Evolutionary conservation across 2,888 invertebrate species (phyloP).

Genomic region (Arge pagana): DNA sequence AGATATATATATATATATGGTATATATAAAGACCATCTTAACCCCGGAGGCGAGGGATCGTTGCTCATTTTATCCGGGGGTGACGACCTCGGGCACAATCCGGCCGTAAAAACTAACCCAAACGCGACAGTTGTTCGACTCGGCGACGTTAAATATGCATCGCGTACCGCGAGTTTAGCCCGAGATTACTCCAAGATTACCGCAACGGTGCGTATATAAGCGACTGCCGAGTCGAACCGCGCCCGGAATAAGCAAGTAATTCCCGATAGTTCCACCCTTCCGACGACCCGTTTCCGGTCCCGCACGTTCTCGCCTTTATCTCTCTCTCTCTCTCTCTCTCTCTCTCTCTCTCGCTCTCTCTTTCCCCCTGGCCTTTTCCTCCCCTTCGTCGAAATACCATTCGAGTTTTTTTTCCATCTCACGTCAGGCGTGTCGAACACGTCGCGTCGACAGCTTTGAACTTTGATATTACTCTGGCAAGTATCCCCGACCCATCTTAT

Average conservation of each 20-base stretch:
- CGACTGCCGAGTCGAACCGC: constrained; percentile 8
- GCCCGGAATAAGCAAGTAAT: constrained; percentile 13
- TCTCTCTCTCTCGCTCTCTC: too few relatives aligned
- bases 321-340: too few relatives aligned
- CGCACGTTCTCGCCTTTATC: too few relatives aligned
- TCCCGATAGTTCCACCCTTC: too few relatives aligned
- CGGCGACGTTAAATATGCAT: constrained; percentile 20
- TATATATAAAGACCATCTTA: constrained; percentile 5
- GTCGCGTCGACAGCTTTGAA: constrained; percentile 42
- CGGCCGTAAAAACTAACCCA: constrained; percentile 11
- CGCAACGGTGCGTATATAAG: not conserved
- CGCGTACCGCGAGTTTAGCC: constrained; percentile 14
- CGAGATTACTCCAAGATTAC: constrained; percentile 21
- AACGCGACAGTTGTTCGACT: constrained; percentile 7
- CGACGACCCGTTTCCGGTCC: too few relatives aligned
- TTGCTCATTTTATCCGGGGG: too few relatives aligned
- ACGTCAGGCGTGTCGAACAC: too few relatives aligned
- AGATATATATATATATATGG: not conserved
- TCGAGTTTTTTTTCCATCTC: too few relatives aligned
- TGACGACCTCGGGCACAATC: too few relatives aligned
- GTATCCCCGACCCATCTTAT: constrained; percentile 50
- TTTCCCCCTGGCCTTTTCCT: too few relatives aligned
- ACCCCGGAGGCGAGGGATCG: too few relatives aligned
- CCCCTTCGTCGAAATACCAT: too few relatives aligned
- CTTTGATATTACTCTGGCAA: constrained; percentile 54